These are phyloP conservation scores for Sylvilagus floridanus DNA, from an alignment of 2,797 vertebrate genomes.

Conservation along the genomic window DNA sequence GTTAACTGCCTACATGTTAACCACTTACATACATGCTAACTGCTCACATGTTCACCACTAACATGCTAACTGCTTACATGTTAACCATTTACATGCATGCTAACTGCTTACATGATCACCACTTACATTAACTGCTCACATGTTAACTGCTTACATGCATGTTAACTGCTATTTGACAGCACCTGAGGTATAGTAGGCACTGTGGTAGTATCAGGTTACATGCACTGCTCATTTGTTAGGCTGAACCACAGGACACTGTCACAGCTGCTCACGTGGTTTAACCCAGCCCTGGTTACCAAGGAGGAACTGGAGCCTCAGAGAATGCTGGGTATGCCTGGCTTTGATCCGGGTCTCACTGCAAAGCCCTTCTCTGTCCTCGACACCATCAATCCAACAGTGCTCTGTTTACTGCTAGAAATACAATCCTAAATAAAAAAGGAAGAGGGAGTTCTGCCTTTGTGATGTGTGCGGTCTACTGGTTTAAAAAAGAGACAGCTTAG, in stretches of 20 bases:
- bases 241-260: neutral
- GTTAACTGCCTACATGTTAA: no score
- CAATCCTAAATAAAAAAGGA: neutral
- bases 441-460: neutral
- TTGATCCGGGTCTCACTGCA: neutral
- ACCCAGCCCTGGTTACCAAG: slow-evolving; percentile 9
- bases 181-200: neutral
- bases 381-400: neutral
- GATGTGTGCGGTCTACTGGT: neutral
- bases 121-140: no score
- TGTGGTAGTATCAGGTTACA: neutral
- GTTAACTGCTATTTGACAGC: neutral
- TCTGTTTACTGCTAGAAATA: neutral
- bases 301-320: neutral
- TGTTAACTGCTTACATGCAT: no score
- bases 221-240: neutral
- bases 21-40: no score
- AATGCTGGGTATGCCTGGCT: neutral
- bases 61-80: no score
- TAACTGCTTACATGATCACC: no score
- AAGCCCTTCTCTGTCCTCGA: neutral
- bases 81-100: no score
- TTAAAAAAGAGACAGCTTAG: neutral
- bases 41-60: no score
- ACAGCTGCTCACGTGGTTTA: neutral